Evolutionary conservation across 2,113 vertebrate species (phyloP).

Genomic region (Glaucidium brasilianum): DNA sequence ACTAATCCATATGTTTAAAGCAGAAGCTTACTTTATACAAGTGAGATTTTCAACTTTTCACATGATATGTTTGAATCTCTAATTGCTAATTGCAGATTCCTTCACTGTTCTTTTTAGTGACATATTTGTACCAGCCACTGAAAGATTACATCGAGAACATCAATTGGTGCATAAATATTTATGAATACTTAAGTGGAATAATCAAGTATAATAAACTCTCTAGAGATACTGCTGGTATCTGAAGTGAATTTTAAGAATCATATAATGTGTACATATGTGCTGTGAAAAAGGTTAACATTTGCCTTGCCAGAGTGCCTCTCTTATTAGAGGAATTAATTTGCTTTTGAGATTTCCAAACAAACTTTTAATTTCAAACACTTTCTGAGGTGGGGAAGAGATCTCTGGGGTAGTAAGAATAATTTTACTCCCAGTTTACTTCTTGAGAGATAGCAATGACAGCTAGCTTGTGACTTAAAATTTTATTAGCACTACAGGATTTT

Average conservation of each 20-base stretch:
- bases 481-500: neutral
- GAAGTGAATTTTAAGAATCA: conserved; percentile 26
- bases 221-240: conserved; percentile 5
- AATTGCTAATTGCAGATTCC: conserved; percentile 53
- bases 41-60: conserved; percentile 36
- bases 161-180: conserved; percentile 61
- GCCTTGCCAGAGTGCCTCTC: neutral
- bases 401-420: neutral
- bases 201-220: conserved; percentile 62
- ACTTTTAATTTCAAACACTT: neutral
- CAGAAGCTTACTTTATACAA: neutral
- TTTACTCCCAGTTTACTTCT: neutral
- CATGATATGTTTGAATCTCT: conserved; percentile 5
- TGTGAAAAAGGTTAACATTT: conserved; percentile 50
- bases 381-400: neutral
- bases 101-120: conserved; percentile 24
- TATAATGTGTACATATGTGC: neutral
- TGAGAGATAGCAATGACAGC: neutral
- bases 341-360: neutral
- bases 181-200: conserved; percentile 62
- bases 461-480: neutral
- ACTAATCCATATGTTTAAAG: neutral
- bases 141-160: conserved; percentile 58
- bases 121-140: conserved; percentile 51
- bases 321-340: neutral